Conservation (phyloP, 2,797 vertebrate species). For the Phaenicophaeus curvirostris region DNA sequence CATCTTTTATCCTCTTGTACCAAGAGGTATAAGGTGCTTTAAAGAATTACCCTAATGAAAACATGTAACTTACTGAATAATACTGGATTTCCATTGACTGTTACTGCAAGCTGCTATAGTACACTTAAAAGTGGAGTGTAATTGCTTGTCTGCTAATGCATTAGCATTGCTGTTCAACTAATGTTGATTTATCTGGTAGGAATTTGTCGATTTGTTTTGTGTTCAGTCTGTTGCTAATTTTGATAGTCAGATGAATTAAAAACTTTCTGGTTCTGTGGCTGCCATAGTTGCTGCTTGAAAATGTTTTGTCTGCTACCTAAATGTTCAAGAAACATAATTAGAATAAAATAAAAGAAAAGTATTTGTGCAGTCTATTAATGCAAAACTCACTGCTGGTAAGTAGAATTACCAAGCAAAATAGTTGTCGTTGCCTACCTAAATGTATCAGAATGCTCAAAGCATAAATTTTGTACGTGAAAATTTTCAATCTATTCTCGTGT, state of each 20-base stretch:
- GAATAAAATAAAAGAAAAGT: background rate
- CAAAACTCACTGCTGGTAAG: background rate
- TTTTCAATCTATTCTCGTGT: background rate
- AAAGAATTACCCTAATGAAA: background rate
- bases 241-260: background rate
- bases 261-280: background rate
- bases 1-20: background rate
- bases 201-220: background rate
- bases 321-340: background rate
- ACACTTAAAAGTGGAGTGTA: background rate
- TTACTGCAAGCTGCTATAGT: background rate
- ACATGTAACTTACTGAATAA: background rate
- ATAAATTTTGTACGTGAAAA: background rate
- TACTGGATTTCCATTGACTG: background rate
- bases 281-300: background rate
- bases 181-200: background rate
- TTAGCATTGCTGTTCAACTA: background rate
- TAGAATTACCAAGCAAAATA: background rate
- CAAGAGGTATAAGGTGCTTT: background rate
- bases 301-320: background rate
- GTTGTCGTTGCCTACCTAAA: background rate
- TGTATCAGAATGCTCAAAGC: background rate
- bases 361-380: background rate
- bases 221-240: background rate
- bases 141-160: background rate